A percentile compares a stretch with the other conserved stretches of the same genome.
phyloP scores from a whole-genome alignment of 2,888 invertebrate species.

The Archips crataeganus region DNA sequence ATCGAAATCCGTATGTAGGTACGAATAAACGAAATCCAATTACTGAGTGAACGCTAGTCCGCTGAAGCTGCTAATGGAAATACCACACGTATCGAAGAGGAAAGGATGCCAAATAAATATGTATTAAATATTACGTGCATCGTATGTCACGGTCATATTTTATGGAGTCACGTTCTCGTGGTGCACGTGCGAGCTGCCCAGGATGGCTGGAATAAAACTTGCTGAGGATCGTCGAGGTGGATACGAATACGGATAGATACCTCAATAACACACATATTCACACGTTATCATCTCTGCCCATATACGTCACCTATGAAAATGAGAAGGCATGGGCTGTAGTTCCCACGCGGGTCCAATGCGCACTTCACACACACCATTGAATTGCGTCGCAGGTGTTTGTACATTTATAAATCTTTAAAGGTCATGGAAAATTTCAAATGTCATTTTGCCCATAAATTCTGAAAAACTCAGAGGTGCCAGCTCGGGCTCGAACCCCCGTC shows the following conservation, averaged over 20 bases:
- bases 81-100: slow-evolving; percentile 56
- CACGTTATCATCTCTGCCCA: neutral
- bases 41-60: slow-evolving; percentile 60
- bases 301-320: no score
- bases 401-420: no score
- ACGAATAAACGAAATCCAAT: slow-evolving; percentile 66
- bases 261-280: neutral
- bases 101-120: slow-evolving; percentile 74
- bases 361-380: no score
- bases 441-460: no score
- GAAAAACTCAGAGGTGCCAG: no score
- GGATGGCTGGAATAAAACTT: slow-evolving; percentile 27
- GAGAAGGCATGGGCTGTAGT: no score
- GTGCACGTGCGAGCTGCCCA: slow-evolving; percentile 22
- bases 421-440: no score
- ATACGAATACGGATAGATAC: neutral
- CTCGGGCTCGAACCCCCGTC: no score
- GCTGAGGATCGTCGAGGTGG: slow-evolving; percentile 26
- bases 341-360: no score
- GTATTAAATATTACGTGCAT: slow-evolving; percentile 76
- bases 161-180: slow-evolving; percentile 41
- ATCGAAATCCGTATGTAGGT: slow-evolving; percentile 27
- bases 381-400: no score
- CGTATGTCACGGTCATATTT: slow-evolving; percentile 49
- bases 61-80: slow-evolving; percentile 55